Evolutionary conservation across 2,888 invertebrate species (phyloP).

Genomic region (Drosophila kanekoi): DNA sequence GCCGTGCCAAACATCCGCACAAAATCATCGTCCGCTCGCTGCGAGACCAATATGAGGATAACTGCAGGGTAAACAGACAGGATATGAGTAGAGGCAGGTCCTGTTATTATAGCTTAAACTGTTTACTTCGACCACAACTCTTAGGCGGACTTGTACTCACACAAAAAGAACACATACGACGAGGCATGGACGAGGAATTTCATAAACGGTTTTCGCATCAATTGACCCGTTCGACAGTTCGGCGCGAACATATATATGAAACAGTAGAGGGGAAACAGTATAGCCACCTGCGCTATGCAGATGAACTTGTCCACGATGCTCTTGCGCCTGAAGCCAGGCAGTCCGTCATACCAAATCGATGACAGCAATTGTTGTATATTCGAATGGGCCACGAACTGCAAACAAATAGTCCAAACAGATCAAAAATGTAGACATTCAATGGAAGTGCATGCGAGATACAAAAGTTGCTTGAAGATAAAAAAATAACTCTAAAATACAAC

Average conservation of each 20-base stretch:
- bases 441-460: not conserved
- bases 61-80: constrained; percentile 86
- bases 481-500: not conserved
- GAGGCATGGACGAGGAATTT: constrained; percentile 98
- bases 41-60: constrained; percentile 95
- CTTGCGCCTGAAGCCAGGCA: constrained; percentile 96
- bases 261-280: constrained; percentile 95
- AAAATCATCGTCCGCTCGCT: constrained; percentile 92
- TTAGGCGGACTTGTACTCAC: constrained; percentile 87
- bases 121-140: constrained; percentile 10
- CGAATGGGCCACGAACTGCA: constrained; percentile 96
- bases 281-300: constrained; percentile 90
- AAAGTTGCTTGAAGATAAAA: not conserved
- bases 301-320: constrained; percentile 90
- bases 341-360: constrained; percentile 97
- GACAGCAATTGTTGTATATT: constrained; percentile 97
- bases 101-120: constrained; percentile 22
- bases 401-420: not conserved
- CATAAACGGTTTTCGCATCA: constrained; percentile 97
- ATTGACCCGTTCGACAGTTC: constrained; percentile 90
- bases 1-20: constrained; percentile 91
- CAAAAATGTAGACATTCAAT: not conserved
- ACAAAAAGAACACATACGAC: constrained; percentile 96
- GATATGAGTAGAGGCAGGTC: not conserved
- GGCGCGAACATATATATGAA: constrained; percentile 94